Evolutionary conservation across 2,113 vertebrate genomes (phyloP).

Genomic region (Picathartes gymnocephalus): DNA sequence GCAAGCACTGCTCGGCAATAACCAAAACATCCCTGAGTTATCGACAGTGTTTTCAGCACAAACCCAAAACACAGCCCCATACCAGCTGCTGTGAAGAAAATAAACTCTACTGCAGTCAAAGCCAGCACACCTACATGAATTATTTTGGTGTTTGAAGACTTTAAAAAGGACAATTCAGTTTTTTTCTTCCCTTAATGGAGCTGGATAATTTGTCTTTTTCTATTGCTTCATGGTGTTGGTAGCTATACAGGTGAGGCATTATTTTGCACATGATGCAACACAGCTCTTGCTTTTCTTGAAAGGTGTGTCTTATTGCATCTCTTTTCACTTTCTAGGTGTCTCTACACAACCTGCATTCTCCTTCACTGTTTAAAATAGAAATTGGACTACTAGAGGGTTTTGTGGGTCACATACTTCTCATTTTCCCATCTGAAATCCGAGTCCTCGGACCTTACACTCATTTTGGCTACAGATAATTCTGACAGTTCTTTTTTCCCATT

Average conservation of each 20-base stretch:
- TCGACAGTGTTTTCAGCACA: neutral
- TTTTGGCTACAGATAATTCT: neutral
- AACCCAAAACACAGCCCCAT: neutral
- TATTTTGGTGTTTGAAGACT: neutral
- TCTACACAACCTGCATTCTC: neutral
- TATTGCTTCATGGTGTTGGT: neutral
- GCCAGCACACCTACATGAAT: neutral
- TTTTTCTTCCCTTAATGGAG: neutral
- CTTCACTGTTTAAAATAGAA: conserved; percentile 10
- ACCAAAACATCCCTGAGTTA: neutral
- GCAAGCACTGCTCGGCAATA: neutral
- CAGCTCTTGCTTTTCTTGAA: conserved; percentile 18
- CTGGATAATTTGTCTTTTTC: neutral
- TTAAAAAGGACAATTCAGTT: neutral
- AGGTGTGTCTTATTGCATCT: neutral
- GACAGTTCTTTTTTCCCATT: neutral
- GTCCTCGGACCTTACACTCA: neutral
- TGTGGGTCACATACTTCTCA: neutral
- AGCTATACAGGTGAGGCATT: neutral
- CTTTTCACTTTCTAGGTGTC: conserved; percentile 7
- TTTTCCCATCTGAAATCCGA: conserved; percentile 25
- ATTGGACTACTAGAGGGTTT: neutral
- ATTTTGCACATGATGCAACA: neutral
- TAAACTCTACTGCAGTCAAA: neutral
- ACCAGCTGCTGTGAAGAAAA: neutral